These are phyloP conservation scores for Phoebastria nigripes DNA, from an alignment of 2,797 vertebrate genomes.

Conservation along the genomic window DNA sequence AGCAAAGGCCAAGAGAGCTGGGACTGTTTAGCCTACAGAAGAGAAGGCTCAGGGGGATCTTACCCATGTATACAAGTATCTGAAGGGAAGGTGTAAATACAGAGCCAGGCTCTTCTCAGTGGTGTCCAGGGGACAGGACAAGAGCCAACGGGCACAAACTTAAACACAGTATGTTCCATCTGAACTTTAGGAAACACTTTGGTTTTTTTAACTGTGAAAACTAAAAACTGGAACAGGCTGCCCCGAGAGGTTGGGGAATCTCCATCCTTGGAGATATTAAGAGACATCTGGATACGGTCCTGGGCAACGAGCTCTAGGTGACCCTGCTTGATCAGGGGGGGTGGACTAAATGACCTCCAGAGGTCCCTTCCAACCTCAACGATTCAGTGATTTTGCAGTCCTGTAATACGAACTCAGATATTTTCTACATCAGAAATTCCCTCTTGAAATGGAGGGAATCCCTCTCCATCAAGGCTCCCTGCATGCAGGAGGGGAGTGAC, in stretches of 20 bases:
- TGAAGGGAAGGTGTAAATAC: neutral
- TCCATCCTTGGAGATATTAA: slow-evolving; percentile 22
- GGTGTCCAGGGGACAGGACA: neutral
- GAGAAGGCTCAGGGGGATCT: neutral
- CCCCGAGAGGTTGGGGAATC: neutral
- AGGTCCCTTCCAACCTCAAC: slow-evolving; percentile 29
- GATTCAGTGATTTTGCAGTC: slow-evolving; percentile 26
- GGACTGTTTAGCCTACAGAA: neutral
- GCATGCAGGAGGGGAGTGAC: neutral
- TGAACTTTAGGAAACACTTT: neutral
- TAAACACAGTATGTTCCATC: neutral
- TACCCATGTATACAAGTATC: neutral
- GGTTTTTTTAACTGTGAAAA: neutral
- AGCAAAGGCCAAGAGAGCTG: neutral
- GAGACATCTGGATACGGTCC: slow-evolving; percentile 12
- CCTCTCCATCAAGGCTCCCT: neutral
- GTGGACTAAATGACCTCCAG: neutral
- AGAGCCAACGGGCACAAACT: neutral
- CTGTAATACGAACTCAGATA: slow-evolving; percentile 58
- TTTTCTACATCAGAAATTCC: neutral
- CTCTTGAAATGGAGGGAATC: neutral
- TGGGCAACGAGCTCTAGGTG: neutral
- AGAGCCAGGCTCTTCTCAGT: neutral
- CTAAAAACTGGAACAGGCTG: neutral
- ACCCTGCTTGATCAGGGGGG: neutral